Evolutionary conservation across 2,113 vertebrate species (phyloP), one percentile per base, ranked within the genome.

Genomic region (Ameiurus melas): DNA sequence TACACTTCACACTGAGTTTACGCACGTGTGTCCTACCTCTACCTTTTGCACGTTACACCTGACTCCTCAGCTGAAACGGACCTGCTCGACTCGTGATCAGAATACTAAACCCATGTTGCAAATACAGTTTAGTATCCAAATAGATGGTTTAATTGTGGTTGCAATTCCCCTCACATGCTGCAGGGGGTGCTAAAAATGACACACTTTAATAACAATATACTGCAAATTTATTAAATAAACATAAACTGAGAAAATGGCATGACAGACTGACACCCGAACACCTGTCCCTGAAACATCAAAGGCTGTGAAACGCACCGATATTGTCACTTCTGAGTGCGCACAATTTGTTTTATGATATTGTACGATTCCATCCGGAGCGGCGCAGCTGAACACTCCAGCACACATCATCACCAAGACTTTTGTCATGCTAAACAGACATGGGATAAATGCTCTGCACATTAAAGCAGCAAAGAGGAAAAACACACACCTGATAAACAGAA

Each of bases 301-400:
- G 90, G 30, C 82, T 36, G 55, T 33, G 5, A 89, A 27, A 89
- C 57, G 70, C 85, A 75, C 57, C 17, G 14, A 84, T 85, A 80
- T 88, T 85, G 73, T 85, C 87, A 85, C 87, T 85, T 88, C 75
- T 80, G 73, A 84, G 86, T 83, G 73, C 82, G 43, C 36, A 19
- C 78, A 78, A 78, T 91, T 86, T 79, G 90, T 89, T 85, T 89
- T 83, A 87, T 89, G 81, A 85, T 75, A 85, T 79, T 88, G 87
- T 86, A 16, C 66, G 81, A 25, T 58, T 73, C 88, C 58, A 36
- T 36, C 75, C 85, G 51, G 87, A 86, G 75, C 62, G 83, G 68
- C 43, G 64, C 79, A 84, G 84, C 79, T 83, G 86, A 85, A 88
- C 57, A 33, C 84, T 88, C 83, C 22, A 36, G 68, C 33, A 16